These are phyloP conservation scores for Sabellastarte sp. DNA, from an alignment of 2,888 invertebrate genomes.

Conservation along the genomic window DNA sequence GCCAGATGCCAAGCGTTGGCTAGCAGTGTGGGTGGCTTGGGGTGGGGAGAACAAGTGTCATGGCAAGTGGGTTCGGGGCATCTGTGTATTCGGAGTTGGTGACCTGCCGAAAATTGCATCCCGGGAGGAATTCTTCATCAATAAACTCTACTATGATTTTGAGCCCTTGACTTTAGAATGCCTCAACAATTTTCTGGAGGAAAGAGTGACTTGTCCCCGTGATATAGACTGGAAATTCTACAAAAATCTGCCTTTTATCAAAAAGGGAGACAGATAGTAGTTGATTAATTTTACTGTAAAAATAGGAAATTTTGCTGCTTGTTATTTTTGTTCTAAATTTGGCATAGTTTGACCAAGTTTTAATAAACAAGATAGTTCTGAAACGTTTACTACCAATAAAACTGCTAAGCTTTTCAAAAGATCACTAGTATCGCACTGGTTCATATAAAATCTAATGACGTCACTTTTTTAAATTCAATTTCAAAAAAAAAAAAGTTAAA, in stretches of 20 bases:
- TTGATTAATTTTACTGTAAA: too few species aligned
- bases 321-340: not conserved
- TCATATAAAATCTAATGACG: too few species aligned
- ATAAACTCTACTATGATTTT: conserved; percentile 40
- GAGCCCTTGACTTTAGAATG: conserved; percentile 41
- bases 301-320: not conserved
- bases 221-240: conserved; percentile 25
- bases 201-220: conserved; percentile 23
- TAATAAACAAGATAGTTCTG: not conserved
- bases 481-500: too few species aligned
- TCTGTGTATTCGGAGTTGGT: conserved; percentile 43
- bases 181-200: conserved; percentile 30
- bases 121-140: conserved; percentile 42
- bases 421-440: too few species aligned
- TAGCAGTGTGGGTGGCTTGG: conserved; percentile 36
- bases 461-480: too few species aligned
- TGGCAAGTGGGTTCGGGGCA: conserved; percentile 32
- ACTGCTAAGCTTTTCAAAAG: too few species aligned
- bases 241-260: conserved; percentile 28
- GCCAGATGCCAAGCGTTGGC: conserved; percentile 34
- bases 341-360: not conserved
- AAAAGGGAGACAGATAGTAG: too few species aligned
- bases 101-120: conserved; percentile 34
- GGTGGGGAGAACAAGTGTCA: conserved; percentile 28
- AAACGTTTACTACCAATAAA: too few species aligned